Percentiles rank a stretch among this genome's conserved stretches.
phyloP scores from a whole-genome alignment of 2,797 vertebrate species.

The Rallus crepitans region DNA sequence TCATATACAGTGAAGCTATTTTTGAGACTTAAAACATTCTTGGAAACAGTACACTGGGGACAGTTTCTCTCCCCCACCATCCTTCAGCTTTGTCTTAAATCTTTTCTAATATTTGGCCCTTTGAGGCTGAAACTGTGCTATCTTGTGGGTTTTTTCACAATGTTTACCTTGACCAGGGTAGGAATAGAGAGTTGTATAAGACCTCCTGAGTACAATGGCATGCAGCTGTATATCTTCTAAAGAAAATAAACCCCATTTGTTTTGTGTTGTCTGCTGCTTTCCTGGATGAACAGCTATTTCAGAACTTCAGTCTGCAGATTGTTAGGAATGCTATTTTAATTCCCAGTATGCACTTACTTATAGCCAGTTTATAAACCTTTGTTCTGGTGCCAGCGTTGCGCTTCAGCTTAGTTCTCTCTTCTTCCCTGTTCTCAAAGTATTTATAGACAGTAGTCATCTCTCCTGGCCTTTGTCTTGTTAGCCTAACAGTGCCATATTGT shows the following conservation, averaged over 20 bases:
- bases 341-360: not conserved
- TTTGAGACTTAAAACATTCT: conserved; percentile 12
- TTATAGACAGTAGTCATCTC: not conserved
- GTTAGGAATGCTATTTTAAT: not conserved
- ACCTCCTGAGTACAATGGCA: not conserved
- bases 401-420: not conserved
- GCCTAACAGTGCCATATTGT: not conserved
- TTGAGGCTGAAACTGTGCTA: not conserved
- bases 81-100: not conserved
- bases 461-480: not conserved
- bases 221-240: not conserved
- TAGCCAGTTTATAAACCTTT: not conserved
- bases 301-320: not conserved
- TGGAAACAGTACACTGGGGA: not conserved
- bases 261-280: not conserved
- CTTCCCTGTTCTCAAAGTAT: not conserved
- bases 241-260: not conserved
- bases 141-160: not conserved
- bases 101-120: not conserved
- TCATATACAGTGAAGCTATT: not conserved
- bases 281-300: not conserved
- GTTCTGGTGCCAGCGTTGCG: not conserved
- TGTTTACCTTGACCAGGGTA: not conserved
- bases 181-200: not conserved
- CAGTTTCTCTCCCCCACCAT: not conserved